Evolutionary conservation across 2,797 vertebrate species (phyloP), one percentile per base, ranked within the genome.

Genomic region (Bufotes viridis): DNA sequence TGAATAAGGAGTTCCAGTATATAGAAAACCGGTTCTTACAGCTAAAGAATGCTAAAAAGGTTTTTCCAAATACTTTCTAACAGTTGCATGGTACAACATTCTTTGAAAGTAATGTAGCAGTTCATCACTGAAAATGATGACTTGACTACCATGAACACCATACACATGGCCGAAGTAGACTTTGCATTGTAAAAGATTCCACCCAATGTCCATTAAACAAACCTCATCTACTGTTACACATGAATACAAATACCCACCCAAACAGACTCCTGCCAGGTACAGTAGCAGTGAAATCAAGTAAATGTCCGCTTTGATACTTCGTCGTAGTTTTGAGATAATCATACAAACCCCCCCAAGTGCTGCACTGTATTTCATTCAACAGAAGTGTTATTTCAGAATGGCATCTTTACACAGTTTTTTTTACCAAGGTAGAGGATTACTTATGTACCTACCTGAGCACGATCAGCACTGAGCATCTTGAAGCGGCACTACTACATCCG

Each of bases 321-420:
- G 12, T 51, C 57, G 49, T 78, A 7, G 22, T 58, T 42, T 53
- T 2, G 12, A 63, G 29, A 26, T 49, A 34, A 2, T 5, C 78
- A 86, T 57, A 81, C 49, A 51, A 78, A 61, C 14, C 0, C 15
- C 6, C 42, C 29, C 89, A 92, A 94, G 94, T 96, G 97, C 97
- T 99, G 97, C 98, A 99, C 97, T 98, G 97, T 97, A 97, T 97
- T 95, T 94, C 97, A 97, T 97, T 95, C 93, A 95, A 97, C 95
- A 93, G 91, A 95, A 97, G 96, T 97, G 97, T 99, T 96, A 98
- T 98, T 97, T 97, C 98, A 98, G 97, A 99, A 97, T 95, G 96
- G 91, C 91, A 91, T 93, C 92, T 95, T 95, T 95, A 94, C 93
- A 96, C 92, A 96, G 93, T 95, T 95, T 95, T 95, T 95, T 94